Evolutionary conservation across 2,797 vertebrate species (phyloP), one percentile per base, ranked within the genome.

Genomic region (Staurois parvus): DNA sequence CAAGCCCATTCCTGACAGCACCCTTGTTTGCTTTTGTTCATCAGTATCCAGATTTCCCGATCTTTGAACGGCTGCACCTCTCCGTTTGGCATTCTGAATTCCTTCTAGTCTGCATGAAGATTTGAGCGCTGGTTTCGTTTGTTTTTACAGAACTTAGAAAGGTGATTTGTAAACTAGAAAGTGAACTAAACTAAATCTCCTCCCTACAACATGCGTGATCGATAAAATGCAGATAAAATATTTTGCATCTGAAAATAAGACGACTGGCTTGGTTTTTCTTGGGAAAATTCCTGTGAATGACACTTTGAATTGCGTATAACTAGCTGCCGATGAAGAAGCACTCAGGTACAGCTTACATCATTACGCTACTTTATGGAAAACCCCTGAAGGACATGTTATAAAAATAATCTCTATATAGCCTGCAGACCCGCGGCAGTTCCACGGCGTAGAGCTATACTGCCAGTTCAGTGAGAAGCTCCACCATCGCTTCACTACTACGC

Each of bases 401-500:
- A 66, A 42, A 24, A 72, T 72, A 26, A 73, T 73, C 40, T 32
- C 42, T 70, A 32, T 32, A 32, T 45, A 45, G n/a, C 48, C 30
- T 56, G 56, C 56, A 37, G 48, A 72, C 52, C 17, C 13, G 66
- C 52, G 40, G 24, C 29, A 19, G 24, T 48, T 34, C 17, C 79
- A 72, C 70, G 4, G 29, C 24, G 72, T 81, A 34, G n/a, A 40
- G 52, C 52, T 59, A 64, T 62, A 64, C 69, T 72, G 69, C n/a
- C 30, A 29, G 30, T 42, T 42, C 59, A 40, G 34, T 59, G 10
- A 2, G 45, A 13, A 62, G 42, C 56, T 26, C 37, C 5, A 40
- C 79, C 68, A 28, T 72, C 34, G 34, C 7, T 30, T 70, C 48
- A 56, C 78, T 70, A 73, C 30, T 26, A 72, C 11, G 48, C 56